Evolutionary conservation across 2,888 invertebrate genomes (phyloP).

Genomic region (Sepiola atlantica): DNA sequence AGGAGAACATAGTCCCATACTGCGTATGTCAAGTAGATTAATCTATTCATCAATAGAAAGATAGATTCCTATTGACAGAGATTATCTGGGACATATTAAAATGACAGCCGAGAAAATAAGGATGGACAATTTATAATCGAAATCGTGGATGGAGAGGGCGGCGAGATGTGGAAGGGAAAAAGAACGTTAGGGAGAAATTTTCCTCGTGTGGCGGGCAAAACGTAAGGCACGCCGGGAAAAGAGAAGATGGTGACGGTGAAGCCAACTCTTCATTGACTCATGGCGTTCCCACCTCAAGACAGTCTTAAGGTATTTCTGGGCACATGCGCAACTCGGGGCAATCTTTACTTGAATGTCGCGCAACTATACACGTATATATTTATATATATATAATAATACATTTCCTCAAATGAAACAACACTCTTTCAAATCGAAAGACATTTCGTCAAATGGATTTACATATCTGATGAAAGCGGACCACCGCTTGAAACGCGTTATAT

Average conservation of each 20-base stretch:
- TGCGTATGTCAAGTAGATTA: neutral
- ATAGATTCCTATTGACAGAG: conserved; percentile 32
- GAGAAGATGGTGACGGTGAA: no score
- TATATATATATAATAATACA: no score
- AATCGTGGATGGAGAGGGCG: neutral
- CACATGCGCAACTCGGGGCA: neutral
- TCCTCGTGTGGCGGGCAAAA: neutral
- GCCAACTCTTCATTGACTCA: neutral
- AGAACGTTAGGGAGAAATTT: neutral
- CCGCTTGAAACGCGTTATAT: no score
- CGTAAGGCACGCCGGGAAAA: no score
- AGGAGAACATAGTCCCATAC: neutral
- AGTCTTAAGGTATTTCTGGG: neutral
- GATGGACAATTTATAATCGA: neutral
- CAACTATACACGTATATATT: neutral
- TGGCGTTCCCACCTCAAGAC: neutral
- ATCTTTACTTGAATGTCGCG: neutral
- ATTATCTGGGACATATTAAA: conserved; percentile 8
- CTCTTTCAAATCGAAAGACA: no score
- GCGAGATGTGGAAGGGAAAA: neutral
- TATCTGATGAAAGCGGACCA: no score
- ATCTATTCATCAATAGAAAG: neutral
- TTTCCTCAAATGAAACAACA: no score
- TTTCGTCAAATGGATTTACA: no score
- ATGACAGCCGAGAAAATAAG: conserved; percentile 15